Percentiles rank a stretch among this genome's conserved stretches.
Conservation (phyloP, 2,888 invertebrate genomes). For the Blomia tropicalis region DNA sequence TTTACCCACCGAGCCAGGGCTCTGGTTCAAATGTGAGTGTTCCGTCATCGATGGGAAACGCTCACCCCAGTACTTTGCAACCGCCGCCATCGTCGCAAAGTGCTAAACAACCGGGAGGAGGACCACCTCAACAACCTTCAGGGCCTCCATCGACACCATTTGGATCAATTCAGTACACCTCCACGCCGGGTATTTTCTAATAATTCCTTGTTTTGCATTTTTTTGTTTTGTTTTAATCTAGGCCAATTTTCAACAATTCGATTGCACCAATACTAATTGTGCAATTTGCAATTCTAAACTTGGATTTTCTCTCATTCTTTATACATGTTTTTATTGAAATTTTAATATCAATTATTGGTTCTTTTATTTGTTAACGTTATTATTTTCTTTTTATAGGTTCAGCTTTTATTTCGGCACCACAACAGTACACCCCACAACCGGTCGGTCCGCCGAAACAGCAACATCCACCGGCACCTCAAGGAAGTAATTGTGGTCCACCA, state of each 20-base stretch:
- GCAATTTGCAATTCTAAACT: neutral
- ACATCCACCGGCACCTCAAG: neutral
- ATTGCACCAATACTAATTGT: neutral
- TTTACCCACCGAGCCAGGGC: neutral
- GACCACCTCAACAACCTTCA: neutral
- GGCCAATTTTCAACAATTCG: neutral
- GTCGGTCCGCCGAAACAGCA: neutral
- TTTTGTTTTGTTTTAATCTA: neutral
- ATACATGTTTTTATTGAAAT: neutral
- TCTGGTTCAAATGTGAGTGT: neutral
- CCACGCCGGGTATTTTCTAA: conserved; percentile 22
- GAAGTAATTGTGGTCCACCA: neutral
- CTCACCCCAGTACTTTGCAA: neutral
- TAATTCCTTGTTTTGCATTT: neutral
- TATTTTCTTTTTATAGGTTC: conserved; percentile 6
- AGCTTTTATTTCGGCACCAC: conserved; percentile 19
- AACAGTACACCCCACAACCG: neutral
- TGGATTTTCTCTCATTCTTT: neutral
- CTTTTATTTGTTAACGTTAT: neutral
- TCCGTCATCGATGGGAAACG: neutral
- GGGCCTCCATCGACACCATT: neutral
- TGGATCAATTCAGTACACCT: conserved; percentile 22
- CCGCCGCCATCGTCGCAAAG: no score
- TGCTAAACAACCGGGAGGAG: neutral
- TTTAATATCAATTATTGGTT: neutral